Evolutionary conservation across 2,888 invertebrate species (phyloP), one percentile per base, ranked within the genome.

Genomic region (Dione vanillae): DNA sequence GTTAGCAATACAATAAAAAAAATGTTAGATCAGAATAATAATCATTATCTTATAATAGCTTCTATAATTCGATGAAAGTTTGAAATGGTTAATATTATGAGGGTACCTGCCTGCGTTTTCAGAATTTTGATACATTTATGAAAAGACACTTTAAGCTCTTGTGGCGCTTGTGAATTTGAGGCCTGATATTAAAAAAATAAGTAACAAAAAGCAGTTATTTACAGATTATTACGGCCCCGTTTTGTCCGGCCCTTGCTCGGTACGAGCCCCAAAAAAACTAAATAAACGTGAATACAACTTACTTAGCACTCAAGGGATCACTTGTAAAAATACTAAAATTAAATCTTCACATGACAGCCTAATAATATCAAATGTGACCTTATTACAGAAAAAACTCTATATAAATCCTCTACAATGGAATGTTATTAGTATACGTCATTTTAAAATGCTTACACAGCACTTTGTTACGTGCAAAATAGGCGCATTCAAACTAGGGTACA

Each of bases 381-480:
- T 72, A 65, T 45, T 58, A 43, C 20, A 11, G 16, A 61, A 49
- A 62, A 51, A 51, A 54, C 49, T 72, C 41, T 72, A 72, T 72
- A 62, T 74, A 74, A 74, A 72, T 74, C 45, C 51, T 56, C 45
- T 68, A 51, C 49, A 65, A 58, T 72, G 65, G 67, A 67, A 72
- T 72, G 41, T 64, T 62, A 61, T 64, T 40, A n/a, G 9, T 43
- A 45, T 56, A 62, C 65, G 67, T 72, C 65, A 61, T 19, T 41
- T 49, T 41, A 65, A 40, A 70, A 65, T 70, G 74, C 74, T 74
- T 45, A 64, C 54, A 6, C 69, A 74, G 74, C 74, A 37, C 67
- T 54, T 47, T 16, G 56, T 64, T 71, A 74, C 74, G 72, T 74
- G 74, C 74, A 58, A 51, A 65, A 51, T 62, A 64, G 59, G 20